Conservation (phyloP, 2,797 vertebrate genomes). For the Liasis olivaceus region DNA sequence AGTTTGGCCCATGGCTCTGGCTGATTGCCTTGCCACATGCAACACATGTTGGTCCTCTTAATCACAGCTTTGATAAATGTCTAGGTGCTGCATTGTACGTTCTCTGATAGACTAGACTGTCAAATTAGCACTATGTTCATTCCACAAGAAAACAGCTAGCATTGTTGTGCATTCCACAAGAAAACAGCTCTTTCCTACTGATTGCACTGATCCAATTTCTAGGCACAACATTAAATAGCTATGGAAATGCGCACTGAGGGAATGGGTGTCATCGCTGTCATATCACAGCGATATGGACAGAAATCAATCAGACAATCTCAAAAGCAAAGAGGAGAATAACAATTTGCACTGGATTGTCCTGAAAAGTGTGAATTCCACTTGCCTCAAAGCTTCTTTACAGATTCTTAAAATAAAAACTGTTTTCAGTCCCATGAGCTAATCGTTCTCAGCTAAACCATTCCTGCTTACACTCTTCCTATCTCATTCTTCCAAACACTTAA, state of each 20-base stretch:
- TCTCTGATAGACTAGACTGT: neutral
- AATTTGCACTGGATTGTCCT: neutral
- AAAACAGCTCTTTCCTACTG: neutral
- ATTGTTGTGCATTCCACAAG: neutral
- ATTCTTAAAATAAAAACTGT: neutral
- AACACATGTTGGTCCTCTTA: neutral
- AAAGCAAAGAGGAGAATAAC: neutral
- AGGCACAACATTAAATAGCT: neutral
- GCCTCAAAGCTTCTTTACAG: neutral
- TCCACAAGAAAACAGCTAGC: neutral
- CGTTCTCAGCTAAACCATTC: neutral
- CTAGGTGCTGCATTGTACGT: neutral
- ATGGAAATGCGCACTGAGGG: neutral
- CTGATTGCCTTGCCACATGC: neutral
- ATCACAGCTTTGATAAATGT: neutral
- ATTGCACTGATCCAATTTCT: neutral
- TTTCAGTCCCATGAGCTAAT: neutral
- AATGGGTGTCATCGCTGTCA: neutral
- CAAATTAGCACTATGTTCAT: neutral
- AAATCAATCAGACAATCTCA: constrained; percentile 9
- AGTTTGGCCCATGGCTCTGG: neutral
- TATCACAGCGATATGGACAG: neutral
- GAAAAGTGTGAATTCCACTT: neutral
- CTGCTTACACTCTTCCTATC: neutral
- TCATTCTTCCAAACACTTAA: neutral